Evolutionary conservation across 1,140 invertebrate genomes (phyloP).

Genomic region (Prorops nasuta): DNA sequence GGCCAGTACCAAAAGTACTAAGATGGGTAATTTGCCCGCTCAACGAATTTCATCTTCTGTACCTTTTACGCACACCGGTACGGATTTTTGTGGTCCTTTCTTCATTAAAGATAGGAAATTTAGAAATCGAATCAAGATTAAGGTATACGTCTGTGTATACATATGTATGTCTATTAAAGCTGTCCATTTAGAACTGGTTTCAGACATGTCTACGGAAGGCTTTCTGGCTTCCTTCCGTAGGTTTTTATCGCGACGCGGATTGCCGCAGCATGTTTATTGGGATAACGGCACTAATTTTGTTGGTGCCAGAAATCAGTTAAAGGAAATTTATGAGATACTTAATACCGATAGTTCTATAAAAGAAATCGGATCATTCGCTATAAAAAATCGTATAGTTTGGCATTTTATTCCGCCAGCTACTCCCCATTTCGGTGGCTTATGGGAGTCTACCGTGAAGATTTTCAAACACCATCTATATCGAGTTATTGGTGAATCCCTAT

Average conservation of each 20-base stretch:
- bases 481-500: slow-evolving; percentile 13
- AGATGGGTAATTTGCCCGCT: slow-evolving; percentile 14
- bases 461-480: no score
- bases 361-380: neutral
- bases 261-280: slow-evolving; percentile 25
- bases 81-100: slow-evolving; percentile 24
- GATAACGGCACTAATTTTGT: slow-evolving; percentile 47
- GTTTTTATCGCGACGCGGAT: slow-evolving; percentile 6
- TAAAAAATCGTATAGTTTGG: neutral
- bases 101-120: no score
- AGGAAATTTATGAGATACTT: slow-evolving; percentile 5
- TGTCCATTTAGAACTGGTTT: slow-evolving; percentile 36
- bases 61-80: slow-evolving; percentile 16
- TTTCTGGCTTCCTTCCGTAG: slow-evolving; percentile 22
- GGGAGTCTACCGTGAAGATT: no score
- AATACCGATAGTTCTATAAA: neutral
- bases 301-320: slow-evolving; percentile 29
- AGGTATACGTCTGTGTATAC: slow-evolving; percentile 32
- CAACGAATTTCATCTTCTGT: slow-evolving; percentile 4
- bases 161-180: slow-evolving; percentile 32
- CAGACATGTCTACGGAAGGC: slow-evolving; percentile 27
- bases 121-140: slow-evolving; percentile 6
- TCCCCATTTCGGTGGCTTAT: no score
- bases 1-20: neutral
- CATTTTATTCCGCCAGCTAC: neutral